Conservation (phyloP, 1,140 invertebrate genomes). For the Heliconius hewitsoni region DNA sequence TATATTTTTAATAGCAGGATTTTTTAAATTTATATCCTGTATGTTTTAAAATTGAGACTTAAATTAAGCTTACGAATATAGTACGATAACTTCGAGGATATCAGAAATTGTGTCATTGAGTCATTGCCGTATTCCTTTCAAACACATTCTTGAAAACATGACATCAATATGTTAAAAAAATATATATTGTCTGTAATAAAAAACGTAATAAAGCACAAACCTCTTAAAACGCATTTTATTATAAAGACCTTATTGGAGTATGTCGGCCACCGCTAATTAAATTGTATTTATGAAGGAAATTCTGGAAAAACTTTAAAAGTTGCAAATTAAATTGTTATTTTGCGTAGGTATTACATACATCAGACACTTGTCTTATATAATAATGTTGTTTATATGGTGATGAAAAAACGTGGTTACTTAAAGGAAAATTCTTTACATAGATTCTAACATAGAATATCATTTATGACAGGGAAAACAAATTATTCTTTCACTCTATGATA, state of each 20-base stretch:
- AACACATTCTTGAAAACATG: neutral
- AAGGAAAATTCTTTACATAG: too few species aligned
- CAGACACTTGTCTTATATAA: neutral
- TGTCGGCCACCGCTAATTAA: neutral
- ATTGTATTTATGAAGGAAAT: neutral
- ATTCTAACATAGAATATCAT: too few species aligned
- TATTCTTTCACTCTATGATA: too few species aligned
- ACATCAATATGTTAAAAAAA: slow-evolving; percentile 16
- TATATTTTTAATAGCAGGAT: too few species aligned
- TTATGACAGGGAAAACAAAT: too few species aligned
- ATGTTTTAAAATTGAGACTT: neutral
- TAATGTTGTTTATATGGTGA: neutral
- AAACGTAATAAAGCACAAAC: slow-evolving; percentile 6
- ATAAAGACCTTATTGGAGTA: neutral
- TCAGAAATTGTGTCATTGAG: neutral
- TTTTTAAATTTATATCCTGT: neutral
- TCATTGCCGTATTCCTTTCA: neutral
- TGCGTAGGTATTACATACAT: neutral
- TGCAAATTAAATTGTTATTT: neutral
- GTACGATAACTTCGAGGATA: neutral
- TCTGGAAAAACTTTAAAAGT: neutral
- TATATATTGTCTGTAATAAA: neutral
- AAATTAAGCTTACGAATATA: neutral
- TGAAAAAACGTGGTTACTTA: too few species aligned
- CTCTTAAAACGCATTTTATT: neutral